phyloP scores from a whole-genome alignment of 2,113 vertebrate species.

The Thamnaconus septentrionalis region DNA sequence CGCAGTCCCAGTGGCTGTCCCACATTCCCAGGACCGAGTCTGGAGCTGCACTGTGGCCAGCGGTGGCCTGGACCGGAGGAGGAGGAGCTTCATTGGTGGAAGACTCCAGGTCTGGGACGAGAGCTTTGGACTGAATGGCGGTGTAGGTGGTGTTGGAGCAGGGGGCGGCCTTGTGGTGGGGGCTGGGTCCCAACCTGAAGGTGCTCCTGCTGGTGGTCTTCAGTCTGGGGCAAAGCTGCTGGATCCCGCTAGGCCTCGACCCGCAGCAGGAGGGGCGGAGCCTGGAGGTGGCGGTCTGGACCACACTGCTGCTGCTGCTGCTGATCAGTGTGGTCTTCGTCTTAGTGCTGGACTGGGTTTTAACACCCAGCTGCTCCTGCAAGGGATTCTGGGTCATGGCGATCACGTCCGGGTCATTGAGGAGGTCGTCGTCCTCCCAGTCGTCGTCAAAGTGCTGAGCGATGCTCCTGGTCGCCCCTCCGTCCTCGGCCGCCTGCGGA shows the following conservation, averaged over 20 bases:
- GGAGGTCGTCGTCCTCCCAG: slow-evolving; percentile 84
- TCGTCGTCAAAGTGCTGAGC: slow-evolving; percentile 82
- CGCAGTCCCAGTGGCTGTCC: slow-evolving; percentile 78
- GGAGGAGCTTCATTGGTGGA: not conserved
- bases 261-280: slow-evolving; percentile 1
- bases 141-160: slow-evolving; percentile 9
- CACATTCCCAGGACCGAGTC: slow-evolving; percentile 28
- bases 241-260: slow-evolving; percentile 25
- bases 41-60: not conserved
- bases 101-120: slow-evolving; percentile 5
- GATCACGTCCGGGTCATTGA: slow-evolving; percentile 82
- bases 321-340: slow-evolving; percentile 32
- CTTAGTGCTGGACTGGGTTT: slow-evolving; percentile 16
- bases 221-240: slow-evolving; percentile 52
- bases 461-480: slow-evolving; percentile 32
- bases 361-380: not conserved
- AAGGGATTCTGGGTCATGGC: slow-evolving; percentile 77
- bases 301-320: not conserved
- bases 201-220: slow-evolving; percentile 63
- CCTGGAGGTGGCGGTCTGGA: slow-evolving; percentile 4
- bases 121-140: not conserved
- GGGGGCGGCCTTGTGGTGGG: slow-evolving; percentile 38
- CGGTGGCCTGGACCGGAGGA: slow-evolving; percentile 6
- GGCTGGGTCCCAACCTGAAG: slow-evolving; percentile 46
- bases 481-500: slow-evolving; percentile 6